A percentile compares a stretch with the other conserved stretches of the same genome.
Evolutionary conservation across 2,888 invertebrate species (phyloP).

Genomic region (Nebria salina): DNA sequence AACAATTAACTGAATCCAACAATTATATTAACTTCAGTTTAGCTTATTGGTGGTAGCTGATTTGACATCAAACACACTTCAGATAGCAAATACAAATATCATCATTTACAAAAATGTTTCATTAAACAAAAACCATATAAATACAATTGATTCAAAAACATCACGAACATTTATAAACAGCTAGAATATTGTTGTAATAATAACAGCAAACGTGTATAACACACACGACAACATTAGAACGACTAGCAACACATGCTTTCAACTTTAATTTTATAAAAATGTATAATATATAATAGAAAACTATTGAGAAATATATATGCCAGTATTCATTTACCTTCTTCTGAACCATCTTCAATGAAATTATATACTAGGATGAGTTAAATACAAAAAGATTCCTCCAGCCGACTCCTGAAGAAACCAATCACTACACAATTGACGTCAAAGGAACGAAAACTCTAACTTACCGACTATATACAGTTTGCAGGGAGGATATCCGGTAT

Average conservation of each 20-base stretch:
- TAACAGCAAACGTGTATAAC: too few relatives aligned
- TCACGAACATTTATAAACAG: too few relatives aligned
- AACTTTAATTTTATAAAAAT: conserved; percentile 25
- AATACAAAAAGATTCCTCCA: conserved; percentile 49
- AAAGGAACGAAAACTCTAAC: conserved; percentile 32
- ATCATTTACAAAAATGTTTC: conserved; percentile 42
- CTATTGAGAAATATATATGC: conserved; percentile 34
- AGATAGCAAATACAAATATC: conserved; percentile 58
- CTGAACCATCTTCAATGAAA: conserved; percentile 56
- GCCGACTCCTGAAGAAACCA: conserved; percentile 36
- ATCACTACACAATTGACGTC: conserved; percentile 34
- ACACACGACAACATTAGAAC: background rate
- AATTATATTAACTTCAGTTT: conserved; percentile 31
- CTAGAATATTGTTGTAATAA: too few relatives aligned
- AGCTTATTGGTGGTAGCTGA: conserved; percentile 54
- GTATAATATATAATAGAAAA: conserved; percentile 36
- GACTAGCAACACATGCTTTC: conserved; percentile 31
- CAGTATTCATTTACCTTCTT: conserved; percentile 55
- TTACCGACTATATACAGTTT: conserved; percentile 12
- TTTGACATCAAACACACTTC: conserved; percentile 54
- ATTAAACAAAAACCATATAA: too few relatives aligned
- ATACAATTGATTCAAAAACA: too few relatives aligned
- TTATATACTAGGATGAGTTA: conserved; percentile 49
- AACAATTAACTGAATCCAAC: conserved; percentile 7
- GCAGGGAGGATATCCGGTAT: background rate